Percentiles rank a stretch among this genome's conserved stretches.
Evolutionary conservation across 2,113 vertebrate genomes (phyloP).

Genomic region (Notothenia rossii): DNA sequence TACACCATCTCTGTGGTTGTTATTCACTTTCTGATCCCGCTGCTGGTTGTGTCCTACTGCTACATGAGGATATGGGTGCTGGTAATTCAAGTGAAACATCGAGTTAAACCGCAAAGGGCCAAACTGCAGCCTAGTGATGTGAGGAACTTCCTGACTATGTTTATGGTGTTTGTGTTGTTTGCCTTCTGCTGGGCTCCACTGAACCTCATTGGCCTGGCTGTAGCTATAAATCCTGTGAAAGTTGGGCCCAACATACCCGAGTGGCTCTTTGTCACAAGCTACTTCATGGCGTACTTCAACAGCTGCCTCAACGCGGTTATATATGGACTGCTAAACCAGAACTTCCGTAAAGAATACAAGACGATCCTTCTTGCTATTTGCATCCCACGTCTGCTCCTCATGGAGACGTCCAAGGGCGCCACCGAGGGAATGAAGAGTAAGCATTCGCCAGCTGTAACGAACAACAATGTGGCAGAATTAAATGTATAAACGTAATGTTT

Average conservation of each 20-base stretch:
- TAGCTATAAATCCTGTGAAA: conserved; percentile 73
- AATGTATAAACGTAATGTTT: conserved; percentile 62
- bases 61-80: conserved; percentile 86
- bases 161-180: conserved; percentile 82
- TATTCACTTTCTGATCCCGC: conserved; percentile 84
- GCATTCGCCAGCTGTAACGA: conserved; percentile 73
- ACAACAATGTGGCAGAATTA: conserved; percentile 80
- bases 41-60: conserved; percentile 84
- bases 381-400: conserved; percentile 71
- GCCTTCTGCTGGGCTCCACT: conserved; percentile 82
- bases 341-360: conserved; percentile 83
- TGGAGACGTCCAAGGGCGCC: conserved; percentile 75
- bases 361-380: conserved; percentile 77
- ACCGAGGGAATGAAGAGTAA: conserved; percentile 81
- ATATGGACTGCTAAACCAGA: conserved; percentile 81
- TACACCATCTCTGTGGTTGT: conserved; percentile 85
- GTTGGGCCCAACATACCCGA: conserved; percentile 78
- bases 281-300: conserved; percentile 84
- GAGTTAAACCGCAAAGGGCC: conserved; percentile 77
- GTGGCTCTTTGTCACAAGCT: conserved; percentile 81
- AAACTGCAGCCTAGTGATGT: conserved; percentile 83
- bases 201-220: conserved; percentile 80
- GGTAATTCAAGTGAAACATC: conserved; percentile 81
- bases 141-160: conserved; percentile 85
- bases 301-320: conserved; percentile 83